Evolutionary conservation across 2,888 invertebrate genomes (phyloP).

Genomic region (Selenia dentaria): DNA sequence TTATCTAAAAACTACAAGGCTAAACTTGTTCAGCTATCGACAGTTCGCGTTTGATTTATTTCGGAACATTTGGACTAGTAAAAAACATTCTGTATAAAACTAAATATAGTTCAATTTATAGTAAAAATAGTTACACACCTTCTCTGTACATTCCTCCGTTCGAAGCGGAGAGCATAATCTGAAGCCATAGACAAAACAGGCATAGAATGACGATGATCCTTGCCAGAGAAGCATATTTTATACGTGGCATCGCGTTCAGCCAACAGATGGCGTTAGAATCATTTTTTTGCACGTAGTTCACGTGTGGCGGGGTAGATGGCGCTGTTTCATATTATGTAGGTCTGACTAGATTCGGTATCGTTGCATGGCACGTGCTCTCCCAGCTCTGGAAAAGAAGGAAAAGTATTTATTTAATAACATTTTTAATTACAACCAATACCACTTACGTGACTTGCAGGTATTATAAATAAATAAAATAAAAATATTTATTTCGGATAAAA

Average conservation of each 20-base stretch:
- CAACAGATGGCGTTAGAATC: slow-evolving; percentile 44
- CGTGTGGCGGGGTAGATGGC: slow-evolving; percentile 41
- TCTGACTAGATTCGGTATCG: slow-evolving; percentile 4
- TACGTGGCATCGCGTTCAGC: slow-evolving; percentile 72
- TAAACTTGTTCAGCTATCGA: no score
- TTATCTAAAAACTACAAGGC: no score
- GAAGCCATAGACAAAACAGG: slow-evolving; percentile 73
- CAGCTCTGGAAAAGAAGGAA: slow-evolving; percentile 8
- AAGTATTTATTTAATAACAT: no score
- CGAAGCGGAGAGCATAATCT: slow-evolving; percentile 73
- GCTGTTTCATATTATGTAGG: slow-evolving; percentile 11
- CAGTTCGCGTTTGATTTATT: no score
- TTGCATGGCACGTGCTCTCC: not conserved
- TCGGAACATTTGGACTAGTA: no score
- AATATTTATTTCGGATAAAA: no score
- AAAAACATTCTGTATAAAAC: no score
- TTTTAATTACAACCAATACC: no score
- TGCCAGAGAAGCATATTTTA: slow-evolving; percentile 73
- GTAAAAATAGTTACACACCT: slow-evolving; percentile 58
- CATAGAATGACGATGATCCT: slow-evolving; percentile 69
- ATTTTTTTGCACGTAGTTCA: slow-evolving; percentile 36
- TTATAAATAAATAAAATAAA: no score
- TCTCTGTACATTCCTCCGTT: slow-evolving; percentile 63
- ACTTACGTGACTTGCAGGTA: no score
- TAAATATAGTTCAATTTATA: no score